These are phyloP conservation scores for Tigriopus californicus DNA, from an alignment of 2,888 invertebrate genomes.

Conservation along the genomic window DNA sequence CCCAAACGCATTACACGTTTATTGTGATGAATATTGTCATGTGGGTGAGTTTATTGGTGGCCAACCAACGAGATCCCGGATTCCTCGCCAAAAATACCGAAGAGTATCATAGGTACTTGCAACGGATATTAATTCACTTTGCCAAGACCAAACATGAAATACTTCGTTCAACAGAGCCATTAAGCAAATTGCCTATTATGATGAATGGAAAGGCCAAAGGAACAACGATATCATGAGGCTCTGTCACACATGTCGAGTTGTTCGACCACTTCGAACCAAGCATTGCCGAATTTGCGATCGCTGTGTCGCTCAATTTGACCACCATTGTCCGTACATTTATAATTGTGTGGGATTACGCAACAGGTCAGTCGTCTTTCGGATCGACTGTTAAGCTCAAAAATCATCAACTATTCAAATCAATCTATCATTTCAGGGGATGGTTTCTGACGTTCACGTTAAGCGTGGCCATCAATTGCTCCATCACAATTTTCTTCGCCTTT, in stretches of 20 bases:
- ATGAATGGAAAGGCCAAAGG: conserved; percentile 75
- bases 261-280: conserved; percentile 68
- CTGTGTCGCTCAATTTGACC: conserved; percentile 73
- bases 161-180: conserved; percentile 41
- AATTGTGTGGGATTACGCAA: conserved; percentile 82
- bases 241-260: conserved; percentile 75
- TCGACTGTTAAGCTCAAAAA: not conserved
- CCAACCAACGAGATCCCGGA: conserved; percentile 72
- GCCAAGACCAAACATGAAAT: too few species aligned
- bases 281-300: conserved; percentile 81
- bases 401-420: not conserved
- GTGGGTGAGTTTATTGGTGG: conserved; percentile 82
- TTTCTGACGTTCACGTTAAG: conserved; percentile 74
- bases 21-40: conserved; percentile 74
- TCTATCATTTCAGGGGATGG: conserved; percentile 51
- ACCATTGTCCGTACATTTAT: conserved; percentile 87
- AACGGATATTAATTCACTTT: too few species aligned
- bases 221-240: conserved; percentile 32
- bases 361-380: conserved; percentile 36
- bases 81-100: conserved; percentile 74
- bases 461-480: conserved; percentile 66
- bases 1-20: conserved; percentile 71
- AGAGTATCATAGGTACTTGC: conserved; percentile 53
- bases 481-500: conserved; percentile 68
- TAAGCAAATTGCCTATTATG: conserved; percentile 75